Percentiles rank a stretch among this genome's conserved stretches.
Conservation (phyloP, 2,888 invertebrate genomes). For the Cheilosia vernalis region DNA sequence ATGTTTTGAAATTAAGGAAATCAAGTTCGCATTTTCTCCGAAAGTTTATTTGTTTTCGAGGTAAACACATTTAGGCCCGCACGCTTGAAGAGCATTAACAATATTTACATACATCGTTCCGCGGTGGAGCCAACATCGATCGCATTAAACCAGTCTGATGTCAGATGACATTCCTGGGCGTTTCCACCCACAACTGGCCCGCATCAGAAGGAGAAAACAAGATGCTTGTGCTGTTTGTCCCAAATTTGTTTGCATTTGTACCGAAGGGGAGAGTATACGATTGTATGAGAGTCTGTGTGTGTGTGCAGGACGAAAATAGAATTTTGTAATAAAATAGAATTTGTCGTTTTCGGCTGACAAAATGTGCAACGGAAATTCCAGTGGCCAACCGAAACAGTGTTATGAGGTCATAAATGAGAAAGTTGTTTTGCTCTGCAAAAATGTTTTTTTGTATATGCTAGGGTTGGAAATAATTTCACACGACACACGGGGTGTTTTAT, state of each 20-base stretch:
- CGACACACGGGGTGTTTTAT: background rate
- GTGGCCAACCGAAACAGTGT: constrained; percentile 32
- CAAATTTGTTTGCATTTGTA: constrained; percentile 25
- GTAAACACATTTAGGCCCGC: constrained; percentile 22
- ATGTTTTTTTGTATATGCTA: background rate
- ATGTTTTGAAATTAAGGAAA: constrained; percentile 15
- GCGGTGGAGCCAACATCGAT: constrained; percentile 11
- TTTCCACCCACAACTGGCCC: background rate
- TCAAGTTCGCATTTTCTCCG: constrained; percentile 16
- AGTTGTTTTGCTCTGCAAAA: background rate
- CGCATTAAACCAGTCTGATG: constrained; percentile 19
- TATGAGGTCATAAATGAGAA: constrained; percentile 26
- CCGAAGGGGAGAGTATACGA: background rate
- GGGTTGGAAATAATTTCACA: background rate
- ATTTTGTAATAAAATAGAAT: constrained; percentile 41
- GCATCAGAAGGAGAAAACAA: background rate
- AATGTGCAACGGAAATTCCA: constrained; percentile 54
- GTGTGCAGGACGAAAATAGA: constrained; percentile 27
- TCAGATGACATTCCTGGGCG: constrained; percentile 8
- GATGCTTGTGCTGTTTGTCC: constrained; percentile 22
- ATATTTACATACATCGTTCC: constrained; percentile 19
- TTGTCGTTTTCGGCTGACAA: constrained; percentile 33
- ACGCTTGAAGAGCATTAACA: constrained; percentile 16
- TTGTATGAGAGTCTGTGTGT: background rate
- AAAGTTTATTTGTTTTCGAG: constrained; percentile 35